Percentiles rank a stretch among this genome's conserved stretches.
Evolutionary conservation across 2,113 vertebrate genomes (phyloP).

Genomic region (Myocastor coypus): DNA sequence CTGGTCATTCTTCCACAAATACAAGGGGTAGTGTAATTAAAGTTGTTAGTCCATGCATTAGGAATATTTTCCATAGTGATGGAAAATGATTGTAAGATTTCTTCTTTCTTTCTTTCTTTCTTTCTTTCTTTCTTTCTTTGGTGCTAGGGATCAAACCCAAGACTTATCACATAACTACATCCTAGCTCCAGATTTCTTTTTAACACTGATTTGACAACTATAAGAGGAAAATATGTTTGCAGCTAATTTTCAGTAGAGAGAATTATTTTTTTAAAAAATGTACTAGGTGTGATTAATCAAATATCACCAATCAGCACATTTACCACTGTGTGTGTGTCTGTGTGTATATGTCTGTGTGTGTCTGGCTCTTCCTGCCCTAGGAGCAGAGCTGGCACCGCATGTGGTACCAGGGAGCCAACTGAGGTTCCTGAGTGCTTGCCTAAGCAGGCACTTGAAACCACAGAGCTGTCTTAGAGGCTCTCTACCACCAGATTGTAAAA

Average conservation of each 20-base stretch:
- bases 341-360: too few species aligned
- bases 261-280: slow-evolving; percentile 22
- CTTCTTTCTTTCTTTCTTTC: too few species aligned
- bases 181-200: neutral
- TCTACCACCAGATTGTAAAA: slow-evolving; percentile 8
- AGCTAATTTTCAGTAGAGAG: neutral
- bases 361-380: too few species aligned
- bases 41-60: neutral
- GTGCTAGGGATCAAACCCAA: neutral
- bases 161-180: neutral
- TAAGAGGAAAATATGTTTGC: neutral
- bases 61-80: slow-evolving; percentile 24
- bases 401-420: too few species aligned
- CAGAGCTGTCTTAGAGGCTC: too few species aligned
- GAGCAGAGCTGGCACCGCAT: too few species aligned
- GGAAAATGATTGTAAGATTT: neutral
- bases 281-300: neutral
- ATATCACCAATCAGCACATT: neutral
- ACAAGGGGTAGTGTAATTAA: neutral
- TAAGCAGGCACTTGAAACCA: too few species aligned
- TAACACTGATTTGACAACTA: slow-evolving; percentile 30
- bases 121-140: neutral
- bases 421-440: too few species aligned
- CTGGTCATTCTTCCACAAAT: slow-evolving; percentile 2
- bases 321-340: neutral